phyloP scores from a whole-genome alignment of 2,888 invertebrate species.

The Argyra leucocephala region DNA sequence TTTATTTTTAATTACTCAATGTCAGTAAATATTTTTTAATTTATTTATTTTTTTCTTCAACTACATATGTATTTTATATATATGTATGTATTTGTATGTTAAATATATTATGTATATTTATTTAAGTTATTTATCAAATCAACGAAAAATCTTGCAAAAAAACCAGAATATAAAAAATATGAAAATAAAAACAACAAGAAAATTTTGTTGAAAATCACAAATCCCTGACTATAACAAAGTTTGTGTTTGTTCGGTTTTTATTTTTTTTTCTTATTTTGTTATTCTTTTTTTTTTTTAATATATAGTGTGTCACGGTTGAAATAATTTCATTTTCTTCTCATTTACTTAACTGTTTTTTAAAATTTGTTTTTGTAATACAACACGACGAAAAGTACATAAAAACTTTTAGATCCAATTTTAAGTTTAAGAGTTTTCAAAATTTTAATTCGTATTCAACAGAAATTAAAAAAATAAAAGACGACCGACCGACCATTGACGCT shows the following conservation, averaged over 20 bases:
- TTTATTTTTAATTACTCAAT: background rate
- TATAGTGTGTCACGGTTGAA: background rate
- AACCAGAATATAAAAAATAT: background rate
- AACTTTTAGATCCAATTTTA: too few species aligned
- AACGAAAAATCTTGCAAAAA: background rate
- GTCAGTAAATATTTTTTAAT: background rate
- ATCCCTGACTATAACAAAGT: background rate
- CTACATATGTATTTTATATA: too few species aligned
- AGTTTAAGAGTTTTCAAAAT: too few species aligned
- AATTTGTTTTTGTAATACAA: background rate
- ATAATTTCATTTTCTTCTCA: constrained; percentile 3
- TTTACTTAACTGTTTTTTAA: background rate
- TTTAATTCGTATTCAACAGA: background rate
- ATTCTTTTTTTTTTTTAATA: background rate
- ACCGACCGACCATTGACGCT: background rate
- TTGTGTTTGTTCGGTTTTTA: background rate
- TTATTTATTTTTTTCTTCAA: too few species aligned
- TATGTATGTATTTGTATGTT: too few species aligned
- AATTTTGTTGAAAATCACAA: background rate
- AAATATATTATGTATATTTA: too few species aligned
- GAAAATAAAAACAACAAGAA: background rate
- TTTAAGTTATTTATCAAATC: background rate
- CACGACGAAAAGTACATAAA: background rate
- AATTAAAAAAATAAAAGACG: background rate
- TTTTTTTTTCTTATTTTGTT: background rate